A percentile compares a stretch with the other conserved stretches of the same genome.
phyloP scores from a whole-genome alignment of 2,113 vertebrate genomes.

The Phoxinus phoxinus region DNA sequence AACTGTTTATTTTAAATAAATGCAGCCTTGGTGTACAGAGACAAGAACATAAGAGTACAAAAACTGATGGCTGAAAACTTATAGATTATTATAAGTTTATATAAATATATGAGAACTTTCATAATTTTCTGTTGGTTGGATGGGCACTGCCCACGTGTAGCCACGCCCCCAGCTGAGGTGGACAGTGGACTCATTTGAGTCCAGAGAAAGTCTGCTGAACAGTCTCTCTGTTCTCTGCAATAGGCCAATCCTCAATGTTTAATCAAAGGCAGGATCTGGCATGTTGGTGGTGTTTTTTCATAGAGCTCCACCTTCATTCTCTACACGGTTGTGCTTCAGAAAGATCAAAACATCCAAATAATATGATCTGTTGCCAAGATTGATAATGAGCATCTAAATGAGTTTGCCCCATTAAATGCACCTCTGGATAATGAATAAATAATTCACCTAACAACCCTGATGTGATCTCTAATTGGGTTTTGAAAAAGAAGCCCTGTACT shows the following conservation, averaged over 20 bases:
- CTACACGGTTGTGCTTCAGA: conserved; percentile 58
- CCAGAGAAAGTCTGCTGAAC: background rate
- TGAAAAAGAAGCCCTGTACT: conserved; percentile 51
- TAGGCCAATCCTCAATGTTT: conserved; percentile 66
- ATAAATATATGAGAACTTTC: background rate
- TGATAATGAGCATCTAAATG: conserved; percentile 70
- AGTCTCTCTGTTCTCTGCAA: conserved; percentile 53
- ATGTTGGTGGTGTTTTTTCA: conserved; percentile 49
- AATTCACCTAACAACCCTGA: conserved; percentile 63
- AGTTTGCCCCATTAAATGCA: conserved; percentile 68
- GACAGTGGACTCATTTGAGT: conserved; percentile 33
- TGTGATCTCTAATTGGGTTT: conserved; percentile 65
- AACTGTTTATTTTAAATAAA: no score
- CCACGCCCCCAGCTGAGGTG: background rate
- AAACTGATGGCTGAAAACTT: no score
- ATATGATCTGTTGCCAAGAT: conserved; percentile 69
- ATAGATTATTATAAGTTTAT: no score
- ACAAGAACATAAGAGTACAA: no score
- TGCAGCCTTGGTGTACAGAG: no score
- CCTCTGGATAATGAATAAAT: conserved; percentile 69
- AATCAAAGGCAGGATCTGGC: conserved; percentile 65
- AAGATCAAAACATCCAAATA: conserved; percentile 66
- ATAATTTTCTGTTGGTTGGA: background rate
- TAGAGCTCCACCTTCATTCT: conserved; percentile 48
- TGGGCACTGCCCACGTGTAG: background rate